A percentile compares a stretch with the other conserved stretches of the same genome.
phyloP scores from a whole-genome alignment of 2,113 vertebrate species.

The Charina bottae region DNA sequence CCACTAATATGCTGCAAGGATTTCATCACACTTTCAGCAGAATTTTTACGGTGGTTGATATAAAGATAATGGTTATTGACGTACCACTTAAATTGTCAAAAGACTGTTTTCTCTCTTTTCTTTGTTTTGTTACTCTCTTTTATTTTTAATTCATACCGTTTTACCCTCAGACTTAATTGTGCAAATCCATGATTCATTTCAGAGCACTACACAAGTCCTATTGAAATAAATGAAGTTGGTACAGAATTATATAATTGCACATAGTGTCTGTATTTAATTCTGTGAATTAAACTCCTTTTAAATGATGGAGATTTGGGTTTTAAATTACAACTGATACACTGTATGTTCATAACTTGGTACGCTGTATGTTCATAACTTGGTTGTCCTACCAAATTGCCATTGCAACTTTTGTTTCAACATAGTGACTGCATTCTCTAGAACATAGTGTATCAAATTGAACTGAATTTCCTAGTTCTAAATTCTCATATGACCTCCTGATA shows the following conservation, averaged over 20 bases:
- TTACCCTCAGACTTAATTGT: background rate
- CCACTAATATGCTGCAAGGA: background rate
- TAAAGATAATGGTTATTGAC: background rate
- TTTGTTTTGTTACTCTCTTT: background rate
- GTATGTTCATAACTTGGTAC: background rate
- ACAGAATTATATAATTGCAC: background rate
- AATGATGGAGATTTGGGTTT: background rate
- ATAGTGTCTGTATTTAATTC: background rate
- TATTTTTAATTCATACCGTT: background rate
- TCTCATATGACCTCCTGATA: background rate
- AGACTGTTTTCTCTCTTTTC: background rate
- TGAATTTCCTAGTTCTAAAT: background rate
- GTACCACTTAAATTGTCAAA: background rate
- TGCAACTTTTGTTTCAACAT: background rate
- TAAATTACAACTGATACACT: background rate
- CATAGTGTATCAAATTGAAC: background rate
- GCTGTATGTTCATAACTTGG: background rate
- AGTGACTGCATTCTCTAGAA: background rate
- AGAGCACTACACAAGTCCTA: background rate
- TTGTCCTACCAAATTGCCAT: background rate
- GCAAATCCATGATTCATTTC: background rate
- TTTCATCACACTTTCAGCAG: background rate
- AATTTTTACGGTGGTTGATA: background rate
- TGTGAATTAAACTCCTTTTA: background rate
- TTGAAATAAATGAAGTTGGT: background rate